Percentiles rank a stretch among this genome's conserved stretches.
These are phyloP conservation scores for Epinotia nisella DNA, from an alignment of 2,888 invertebrate species.

Conservation along the genomic window DNA sequence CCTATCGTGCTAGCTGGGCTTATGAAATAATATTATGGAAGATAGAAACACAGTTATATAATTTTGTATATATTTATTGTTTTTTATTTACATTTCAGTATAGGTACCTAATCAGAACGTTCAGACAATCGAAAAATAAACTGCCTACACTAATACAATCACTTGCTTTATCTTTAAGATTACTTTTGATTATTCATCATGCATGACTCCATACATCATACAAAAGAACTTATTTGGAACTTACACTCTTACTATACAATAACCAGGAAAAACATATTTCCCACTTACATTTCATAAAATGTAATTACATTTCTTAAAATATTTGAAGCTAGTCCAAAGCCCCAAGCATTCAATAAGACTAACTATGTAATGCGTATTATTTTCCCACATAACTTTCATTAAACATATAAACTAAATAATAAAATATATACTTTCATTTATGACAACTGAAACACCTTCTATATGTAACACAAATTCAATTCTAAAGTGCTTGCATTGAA, in stretches of 20 bases:
- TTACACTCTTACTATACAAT: slow-evolving; percentile 50
- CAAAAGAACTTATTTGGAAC: slow-evolving; percentile 46
- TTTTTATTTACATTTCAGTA: slow-evolving; percentile 75
- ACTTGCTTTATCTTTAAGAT: slow-evolving; percentile 36
- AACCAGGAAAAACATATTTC: slow-evolving; percentile 57
- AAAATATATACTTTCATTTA: slow-evolving; percentile 50
- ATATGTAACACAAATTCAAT: slow-evolving; percentile 41
- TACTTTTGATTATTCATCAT: slow-evolving; percentile 29
- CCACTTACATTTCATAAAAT: slow-evolving; percentile 61
- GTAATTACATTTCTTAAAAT: slow-evolving; percentile 68
- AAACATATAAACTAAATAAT: slow-evolving; percentile 69
- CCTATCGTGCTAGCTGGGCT: too few relatives aligned
- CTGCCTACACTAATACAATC: slow-evolving; percentile 47
- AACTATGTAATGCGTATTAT: slow-evolving; percentile 82
- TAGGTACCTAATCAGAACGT: slow-evolving; percentile 64
- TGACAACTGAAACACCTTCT: slow-evolving; percentile 49
- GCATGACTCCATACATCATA: slow-evolving; percentile 30
- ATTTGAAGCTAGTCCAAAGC: slow-evolving; percentile 80
- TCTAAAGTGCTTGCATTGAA: slow-evolving; percentile 36
- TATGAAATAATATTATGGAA: slow-evolving; percentile 17
- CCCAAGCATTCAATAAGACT: slow-evolving; percentile 78
- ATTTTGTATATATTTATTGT: slow-evolving; percentile 74
- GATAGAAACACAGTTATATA: slow-evolving; percentile 43
- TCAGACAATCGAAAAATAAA: slow-evolving; percentile 70
- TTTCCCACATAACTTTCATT: slow-evolving; percentile 80